phyloP scores from a whole-genome alignment of 2,113 vertebrate species.

The Zingel zingel region DNA sequence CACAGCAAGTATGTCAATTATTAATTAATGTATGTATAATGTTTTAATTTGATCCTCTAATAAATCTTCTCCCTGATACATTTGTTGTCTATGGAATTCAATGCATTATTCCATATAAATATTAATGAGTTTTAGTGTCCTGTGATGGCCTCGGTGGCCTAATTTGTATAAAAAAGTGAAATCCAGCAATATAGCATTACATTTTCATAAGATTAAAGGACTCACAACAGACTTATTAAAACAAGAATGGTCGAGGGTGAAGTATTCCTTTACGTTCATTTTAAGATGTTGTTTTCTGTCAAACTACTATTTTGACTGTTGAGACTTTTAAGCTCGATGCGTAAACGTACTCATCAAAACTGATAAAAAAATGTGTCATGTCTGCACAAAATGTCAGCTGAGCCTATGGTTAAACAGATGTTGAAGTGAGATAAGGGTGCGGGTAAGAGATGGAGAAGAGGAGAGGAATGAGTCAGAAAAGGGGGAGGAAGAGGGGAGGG shows the following conservation, averaged over 20 bases:
- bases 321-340: background rate
- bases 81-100: too few relatives aligned
- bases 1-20: background rate
- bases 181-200: too few relatives aligned
- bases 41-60: background rate
- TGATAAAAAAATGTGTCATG: background rate
- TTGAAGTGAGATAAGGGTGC: background rate
- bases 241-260: background rate
- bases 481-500: slow-evolving; percentile 3
- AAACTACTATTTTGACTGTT: too few relatives aligned
- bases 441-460: background rate
- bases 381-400: background rate
- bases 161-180: too few relatives aligned
- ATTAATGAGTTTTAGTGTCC: background rate
- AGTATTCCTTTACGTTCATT: background rate
- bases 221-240: background rate
- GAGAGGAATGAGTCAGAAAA: background rate
- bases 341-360: background rate
- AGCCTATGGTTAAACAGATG: background rate
- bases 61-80: too few relatives aligned
- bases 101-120: background rate
- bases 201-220: background rate
- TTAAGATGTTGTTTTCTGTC: background rate
- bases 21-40: background rate
- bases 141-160: too few relatives aligned